These are phyloP conservation scores for Zaprionus obscuricornis DNA, from an alignment of 2,888 invertebrate species.

Conservation along the genomic window DNA sequence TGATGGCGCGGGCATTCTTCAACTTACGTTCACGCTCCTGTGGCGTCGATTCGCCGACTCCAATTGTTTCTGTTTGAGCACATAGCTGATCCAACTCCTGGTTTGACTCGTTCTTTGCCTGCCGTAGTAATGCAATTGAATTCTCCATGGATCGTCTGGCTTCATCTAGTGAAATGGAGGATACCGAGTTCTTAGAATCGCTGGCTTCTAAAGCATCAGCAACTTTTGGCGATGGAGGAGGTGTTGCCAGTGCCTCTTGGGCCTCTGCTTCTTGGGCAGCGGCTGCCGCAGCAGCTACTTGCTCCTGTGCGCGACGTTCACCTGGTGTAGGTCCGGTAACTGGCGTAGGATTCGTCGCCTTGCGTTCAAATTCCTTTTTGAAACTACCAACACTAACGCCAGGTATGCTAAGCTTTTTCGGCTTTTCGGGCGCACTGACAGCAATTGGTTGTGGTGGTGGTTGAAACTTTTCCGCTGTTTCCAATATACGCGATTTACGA, in stretches of 20 bases:
- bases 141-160: constrained; percentile 86
- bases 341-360: constrained; percentile 86
- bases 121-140: constrained; percentile 86
- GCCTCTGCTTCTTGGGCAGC: constrained; percentile 56
- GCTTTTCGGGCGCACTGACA: constrained; percentile 84
- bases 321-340: constrained; percentile 80
- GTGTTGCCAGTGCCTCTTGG: constrained; percentile 71
- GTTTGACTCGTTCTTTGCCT: constrained; percentile 83
- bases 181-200: constrained; percentile 85
- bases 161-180: constrained; percentile 85
- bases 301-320: constrained; percentile 77
- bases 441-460: constrained; percentile 81
- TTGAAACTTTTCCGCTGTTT: constrained; percentile 89
- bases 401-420: constrained; percentile 92
- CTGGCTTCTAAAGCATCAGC: constrained; percentile 81
- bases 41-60: constrained; percentile 68
- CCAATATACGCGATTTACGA: constrained; percentile 88
- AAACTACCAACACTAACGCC: constrained; percentile 93
- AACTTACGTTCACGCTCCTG: constrained; percentile 85
- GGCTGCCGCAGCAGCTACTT: constrained; percentile 74
- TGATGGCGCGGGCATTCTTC: constrained; percentile 89
- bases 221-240: constrained; percentile 76
- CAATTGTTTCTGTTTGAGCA: constrained; percentile 82
- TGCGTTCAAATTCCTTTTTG: constrained; percentile 93
- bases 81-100: constrained; percentile 83